Conservation (phyloP, 2,888 invertebrate genomes). For the Eremobia ochroleuca region DNA sequence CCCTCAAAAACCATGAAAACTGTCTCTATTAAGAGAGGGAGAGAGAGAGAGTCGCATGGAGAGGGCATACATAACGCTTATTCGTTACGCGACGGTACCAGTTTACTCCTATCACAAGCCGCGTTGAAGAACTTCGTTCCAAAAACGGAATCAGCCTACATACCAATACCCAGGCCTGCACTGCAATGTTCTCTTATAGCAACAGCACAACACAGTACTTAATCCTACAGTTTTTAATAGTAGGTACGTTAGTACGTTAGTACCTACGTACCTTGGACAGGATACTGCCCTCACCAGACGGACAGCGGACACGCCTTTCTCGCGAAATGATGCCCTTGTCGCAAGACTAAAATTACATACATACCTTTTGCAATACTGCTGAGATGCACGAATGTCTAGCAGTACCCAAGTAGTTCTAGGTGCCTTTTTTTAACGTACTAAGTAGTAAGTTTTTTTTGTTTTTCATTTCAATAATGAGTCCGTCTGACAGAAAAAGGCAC, state of each 20-base stretch:
- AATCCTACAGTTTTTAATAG: not conserved
- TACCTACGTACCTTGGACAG: not conserved
- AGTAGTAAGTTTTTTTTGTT: not conserved
- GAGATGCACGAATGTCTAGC: not conserved
- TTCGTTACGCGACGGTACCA: not conserved
- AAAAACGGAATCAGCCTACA: not conserved
- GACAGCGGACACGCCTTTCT: constrained; percentile 20
- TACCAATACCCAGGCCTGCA: not conserved
- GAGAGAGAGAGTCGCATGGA: too few species aligned
- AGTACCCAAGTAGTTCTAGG: not conserved
- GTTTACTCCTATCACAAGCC: not conserved
- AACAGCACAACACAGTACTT: not conserved
- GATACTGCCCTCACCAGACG: not conserved
- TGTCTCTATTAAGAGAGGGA: too few species aligned
- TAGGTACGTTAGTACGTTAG: not conserved
- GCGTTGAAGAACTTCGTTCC: not conserved
- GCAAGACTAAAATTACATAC: constrained; percentile 35
- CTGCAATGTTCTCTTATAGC: not conserved
- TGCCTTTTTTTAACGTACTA: not conserved
- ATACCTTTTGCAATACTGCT: not conserved
- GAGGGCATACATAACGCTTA: not conserved
- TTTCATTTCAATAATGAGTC: too few species aligned
- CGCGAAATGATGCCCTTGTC: constrained; percentile 21
- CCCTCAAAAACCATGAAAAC: too few species aligned
- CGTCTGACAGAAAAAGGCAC: too few species aligned